Percentiles rank a stretch among this genome's conserved stretches.
Evolutionary conservation across 1,140 invertebrate genomes (phyloP).

Genomic region (Drosophila eugracilis): DNA sequence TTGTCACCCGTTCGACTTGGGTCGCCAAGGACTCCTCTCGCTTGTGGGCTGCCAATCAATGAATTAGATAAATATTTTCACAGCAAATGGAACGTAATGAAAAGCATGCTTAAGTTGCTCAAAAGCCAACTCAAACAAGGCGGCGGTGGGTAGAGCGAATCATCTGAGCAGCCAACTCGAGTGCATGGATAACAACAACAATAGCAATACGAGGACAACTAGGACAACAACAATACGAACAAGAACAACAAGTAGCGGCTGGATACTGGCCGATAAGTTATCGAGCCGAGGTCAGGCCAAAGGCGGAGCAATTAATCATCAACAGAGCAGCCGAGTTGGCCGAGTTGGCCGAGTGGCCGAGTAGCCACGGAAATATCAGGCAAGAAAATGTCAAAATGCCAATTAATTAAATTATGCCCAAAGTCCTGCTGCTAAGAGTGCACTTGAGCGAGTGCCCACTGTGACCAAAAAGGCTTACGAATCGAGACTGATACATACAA

Average conservation of each 20-base stretch:
- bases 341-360: too few relatives aligned
- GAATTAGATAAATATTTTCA: constrained; percentile 70
- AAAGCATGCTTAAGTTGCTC: constrained; percentile 62
- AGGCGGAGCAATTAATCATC: constrained; percentile 55
- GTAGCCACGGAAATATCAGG: constrained; percentile 21
- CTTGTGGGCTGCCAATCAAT: constrained; percentile 52
- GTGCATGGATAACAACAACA: constrained; percentile 21
- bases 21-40: constrained; percentile 11
- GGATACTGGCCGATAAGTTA: constrained; percentile 50
- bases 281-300: constrained; percentile 36
- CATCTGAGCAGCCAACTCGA: constrained; percentile 29
- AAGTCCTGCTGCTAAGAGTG: background rate
- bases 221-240: background rate
- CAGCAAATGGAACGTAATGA: constrained; percentile 72
- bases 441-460: constrained; percentile 33
- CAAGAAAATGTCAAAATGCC: constrained; percentile 58
- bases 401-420: constrained; percentile 62
- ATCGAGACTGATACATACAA: background rate
- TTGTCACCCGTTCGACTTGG: background rate
- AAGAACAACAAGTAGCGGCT: constrained; percentile 2
- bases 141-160: constrained; percentile 3
- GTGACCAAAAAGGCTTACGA: constrained; percentile 29
- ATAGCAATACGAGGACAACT: too few relatives aligned
- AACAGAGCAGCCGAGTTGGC: background rate
- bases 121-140: constrained; percentile 58